These are phyloP conservation scores for Nesoenas mayeri DNA, from an alignment of 2,113 vertebrate species.

Conservation along the genomic window DNA sequence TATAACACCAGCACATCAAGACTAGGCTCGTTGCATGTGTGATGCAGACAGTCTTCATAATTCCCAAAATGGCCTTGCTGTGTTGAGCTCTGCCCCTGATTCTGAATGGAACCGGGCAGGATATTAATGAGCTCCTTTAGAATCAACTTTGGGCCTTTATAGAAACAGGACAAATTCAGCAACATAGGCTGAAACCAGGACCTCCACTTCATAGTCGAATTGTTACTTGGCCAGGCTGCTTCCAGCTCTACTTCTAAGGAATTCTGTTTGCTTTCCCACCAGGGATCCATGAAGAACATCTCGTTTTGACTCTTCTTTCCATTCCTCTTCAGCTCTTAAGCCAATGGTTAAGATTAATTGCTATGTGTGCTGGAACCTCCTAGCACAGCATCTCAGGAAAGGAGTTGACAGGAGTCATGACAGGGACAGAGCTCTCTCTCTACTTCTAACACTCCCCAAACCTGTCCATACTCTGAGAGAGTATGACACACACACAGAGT, in stretches of 20 bases:
- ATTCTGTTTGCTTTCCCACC: background rate
- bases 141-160: background rate
- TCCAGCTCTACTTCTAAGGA: background rate
- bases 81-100: background rate
- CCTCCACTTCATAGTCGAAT: background rate
- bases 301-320: background rate
- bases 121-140: background rate
- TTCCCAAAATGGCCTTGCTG: background rate
- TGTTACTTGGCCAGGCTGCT: background rate
- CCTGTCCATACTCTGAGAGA: background rate
- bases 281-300: background rate
- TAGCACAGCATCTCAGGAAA: background rate
- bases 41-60: background rate
- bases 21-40: background rate
- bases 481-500: background rate
- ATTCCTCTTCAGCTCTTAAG: background rate
- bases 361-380: background rate
- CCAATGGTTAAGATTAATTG: background rate
- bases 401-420: background rate
- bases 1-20: background rate
- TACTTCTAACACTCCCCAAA: background rate
- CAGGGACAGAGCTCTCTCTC: background rate
- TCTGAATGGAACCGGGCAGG: background rate
- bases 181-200: background rate
- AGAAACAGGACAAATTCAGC: background rate